Base-by-base conservation (phyloP, 1,140 invertebrate species). In the Eulimnadia texana region DNA sequence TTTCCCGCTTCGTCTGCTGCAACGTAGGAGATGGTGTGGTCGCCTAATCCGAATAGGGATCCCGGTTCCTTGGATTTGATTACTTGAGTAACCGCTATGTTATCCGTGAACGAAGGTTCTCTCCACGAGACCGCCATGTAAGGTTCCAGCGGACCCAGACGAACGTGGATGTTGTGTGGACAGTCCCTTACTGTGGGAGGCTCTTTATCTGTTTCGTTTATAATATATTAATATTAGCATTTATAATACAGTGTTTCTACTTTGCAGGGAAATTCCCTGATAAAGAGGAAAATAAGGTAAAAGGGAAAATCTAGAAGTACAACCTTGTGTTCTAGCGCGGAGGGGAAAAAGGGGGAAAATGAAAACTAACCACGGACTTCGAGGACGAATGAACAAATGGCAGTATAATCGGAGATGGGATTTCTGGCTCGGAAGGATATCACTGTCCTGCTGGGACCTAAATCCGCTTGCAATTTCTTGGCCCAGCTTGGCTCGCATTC, bases 101-200 rank as follows among this genome's bases (percentile, higher is more conserved):
- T 83, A 67, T 85, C 83, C 11, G 70, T 73, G 65, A 86, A 85
- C 6, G 73, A 68, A 0, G 84, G 84, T 65, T 85, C 84, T 54
- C 78, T 76, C 84, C 84, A 86, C 60, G 76, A 75, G 23, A 85
- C 77, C 13, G 74, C 71, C 25, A 77, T 73, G 50, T 75, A 75
- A 0, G 69, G 70, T 68, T 82, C 78, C 9, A 79, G 76, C 23
- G 73, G 72, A 57, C 71, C 71, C 47, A 85, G 67, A 9, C 73
- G 68, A 3, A 83, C 78, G 60, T 81, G 77, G 65, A 85, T 79
- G 2, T 83, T 80, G 33, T 75, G 71, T 0, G 84, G 84, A 67
- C 84, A 86, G 60, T 73, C 76, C 24, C 70, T 69, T 11, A 83
- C 77, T 58, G 70, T 70, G 3, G 82, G 82, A 22, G 73, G 73